Evolutionary conservation across 2,888 invertebrate species (phyloP).

Genomic region (Stenchaetothrips biformis): DNA sequence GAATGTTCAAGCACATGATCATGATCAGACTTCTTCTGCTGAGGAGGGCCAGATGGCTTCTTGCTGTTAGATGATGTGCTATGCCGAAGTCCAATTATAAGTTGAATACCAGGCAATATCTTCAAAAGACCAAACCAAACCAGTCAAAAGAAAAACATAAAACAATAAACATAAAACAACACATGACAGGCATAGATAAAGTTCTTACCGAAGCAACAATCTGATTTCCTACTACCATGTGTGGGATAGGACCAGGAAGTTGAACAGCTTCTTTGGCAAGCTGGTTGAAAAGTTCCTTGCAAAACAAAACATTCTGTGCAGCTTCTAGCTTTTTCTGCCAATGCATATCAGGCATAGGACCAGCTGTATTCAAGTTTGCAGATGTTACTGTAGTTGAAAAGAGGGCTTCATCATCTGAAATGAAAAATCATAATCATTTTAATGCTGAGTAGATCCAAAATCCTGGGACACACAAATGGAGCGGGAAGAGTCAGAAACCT

Average conservation of each 20-base stretch:
- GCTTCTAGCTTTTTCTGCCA: conserved; percentile 97
- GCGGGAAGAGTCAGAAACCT: conserved; percentile 50
- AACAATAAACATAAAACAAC: conserved; percentile 15
- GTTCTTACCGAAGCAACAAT: conserved; percentile 82
- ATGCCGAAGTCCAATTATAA: conserved; percentile 87
- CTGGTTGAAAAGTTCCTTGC: conserved; percentile 92
- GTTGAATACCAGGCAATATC: conserved; percentile 87
- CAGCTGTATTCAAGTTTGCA: conserved; percentile 58
- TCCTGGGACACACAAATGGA: conserved; percentile 4
- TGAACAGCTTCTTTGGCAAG: conserved; percentile 93
- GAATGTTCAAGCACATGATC: conserved; percentile 97
- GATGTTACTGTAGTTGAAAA: conserved; percentile 71
- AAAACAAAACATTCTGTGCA: conserved; percentile 94
- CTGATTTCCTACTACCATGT: conserved; percentile 95
- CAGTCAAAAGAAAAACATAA: not conserved
- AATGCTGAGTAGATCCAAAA: conserved; percentile 26
- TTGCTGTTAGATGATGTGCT: conserved; percentile 62
- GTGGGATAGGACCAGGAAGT: conserved; percentile 86
- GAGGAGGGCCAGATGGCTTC: conserved; percentile 48
- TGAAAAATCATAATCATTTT: conserved; percentile 14
- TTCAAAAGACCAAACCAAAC: conserved; percentile 43
- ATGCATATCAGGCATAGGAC: conserved; percentile 69
- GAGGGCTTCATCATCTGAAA: conserved; percentile 78
- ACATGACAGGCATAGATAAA: not conserved
- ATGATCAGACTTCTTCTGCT: conserved; percentile 62